Percentiles rank a stretch among this genome's conserved stretches.
phyloP scores from a whole-genome alignment of 1,140 invertebrate species.

The Zelostemma sp. region DNA sequence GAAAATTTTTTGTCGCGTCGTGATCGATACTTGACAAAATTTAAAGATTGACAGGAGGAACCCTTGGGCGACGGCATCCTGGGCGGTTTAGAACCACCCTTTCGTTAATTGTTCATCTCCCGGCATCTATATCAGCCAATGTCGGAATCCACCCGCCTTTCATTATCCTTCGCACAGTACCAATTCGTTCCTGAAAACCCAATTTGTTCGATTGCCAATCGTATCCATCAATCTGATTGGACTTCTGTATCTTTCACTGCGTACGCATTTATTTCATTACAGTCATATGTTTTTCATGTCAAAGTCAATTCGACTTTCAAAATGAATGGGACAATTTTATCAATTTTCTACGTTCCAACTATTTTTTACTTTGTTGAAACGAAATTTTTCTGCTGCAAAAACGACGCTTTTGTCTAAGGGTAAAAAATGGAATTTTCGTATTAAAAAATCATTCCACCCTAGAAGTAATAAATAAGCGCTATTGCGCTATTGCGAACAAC shows the following conservation, averaged over 20 bases:
- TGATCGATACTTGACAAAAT: slow-evolving; percentile 53
- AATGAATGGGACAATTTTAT: no score
- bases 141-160: slow-evolving; percentile 42
- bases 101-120: slow-evolving; percentile 70
- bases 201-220: slow-evolving; percentile 67
- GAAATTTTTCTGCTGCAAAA: slow-evolving; percentile 36
- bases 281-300: slow-evolving; percentile 3
- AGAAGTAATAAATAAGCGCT: no score
- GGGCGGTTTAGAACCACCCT: slow-evolving; percentile 60
- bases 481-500: no score
- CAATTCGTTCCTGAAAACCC: slow-evolving; percentile 55
- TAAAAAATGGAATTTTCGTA: no score
- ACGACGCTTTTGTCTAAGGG: slow-evolving; percentile 49
- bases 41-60: slow-evolving; percentile 51
- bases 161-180: slow-evolving; percentile 55
- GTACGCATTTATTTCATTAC: slow-evolving; percentile 11
- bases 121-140: slow-evolving; percentile 60
- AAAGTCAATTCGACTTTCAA: no score
- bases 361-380: no score
- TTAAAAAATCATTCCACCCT: no score
- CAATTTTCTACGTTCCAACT: not conserved
- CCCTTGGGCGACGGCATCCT: slow-evolving; percentile 57
- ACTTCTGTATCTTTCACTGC: slow-evolving; percentile 24
- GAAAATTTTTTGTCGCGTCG: no score
- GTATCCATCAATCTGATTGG: slow-evolving; percentile 54